phyloP scores from a whole-genome alignment of 1,140 invertebrate genomes.

The Gonioctena quinquepunctata region DNA sequence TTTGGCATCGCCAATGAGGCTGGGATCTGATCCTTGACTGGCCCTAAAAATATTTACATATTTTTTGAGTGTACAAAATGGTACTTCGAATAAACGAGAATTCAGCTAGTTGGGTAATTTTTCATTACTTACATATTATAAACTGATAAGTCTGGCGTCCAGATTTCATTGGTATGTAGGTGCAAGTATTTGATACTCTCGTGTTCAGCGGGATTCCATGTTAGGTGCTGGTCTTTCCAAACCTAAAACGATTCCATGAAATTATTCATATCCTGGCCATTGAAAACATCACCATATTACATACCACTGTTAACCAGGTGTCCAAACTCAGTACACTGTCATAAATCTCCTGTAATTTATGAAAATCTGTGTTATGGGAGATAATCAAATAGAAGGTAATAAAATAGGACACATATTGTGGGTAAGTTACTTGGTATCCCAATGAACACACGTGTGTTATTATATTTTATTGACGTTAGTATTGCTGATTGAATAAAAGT shows the following conservation, averaged over 20 bases:
- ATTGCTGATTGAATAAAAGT: too few relatives aligned
- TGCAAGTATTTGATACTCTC: conserved; percentile 52
- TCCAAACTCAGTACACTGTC: conserved; percentile 39
- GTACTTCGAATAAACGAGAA: too few relatives aligned
- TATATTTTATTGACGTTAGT: too few relatives aligned
- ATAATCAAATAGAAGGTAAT: not conserved
- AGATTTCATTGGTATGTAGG: conserved; percentile 54
- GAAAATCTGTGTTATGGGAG: not conserved
- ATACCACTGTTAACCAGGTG: conserved; percentile 46
- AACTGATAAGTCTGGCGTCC: conserved; percentile 58
- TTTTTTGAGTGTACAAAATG: too few relatives aligned
- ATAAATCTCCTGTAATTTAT: conserved; percentile 8
- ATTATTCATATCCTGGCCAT: not conserved
- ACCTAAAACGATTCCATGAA: conserved; percentile 34
- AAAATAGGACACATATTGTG: not conserved
- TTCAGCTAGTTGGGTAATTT: too few relatives aligned
- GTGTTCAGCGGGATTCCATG: conserved; percentile 57
- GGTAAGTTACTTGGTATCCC: too few relatives aligned
- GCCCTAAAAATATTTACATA: conserved; percentile 48
- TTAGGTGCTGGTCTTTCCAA: conserved; percentile 58
- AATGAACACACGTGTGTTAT: too few relatives aligned
- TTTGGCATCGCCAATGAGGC: conserved; percentile 35
- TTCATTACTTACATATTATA: conserved; percentile 57
- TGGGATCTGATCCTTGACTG: conserved; percentile 32
- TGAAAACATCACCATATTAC: conserved; percentile 14